Conservation (phyloP, 2,113 vertebrate species). For the Osmerus eperlanus region DNA sequence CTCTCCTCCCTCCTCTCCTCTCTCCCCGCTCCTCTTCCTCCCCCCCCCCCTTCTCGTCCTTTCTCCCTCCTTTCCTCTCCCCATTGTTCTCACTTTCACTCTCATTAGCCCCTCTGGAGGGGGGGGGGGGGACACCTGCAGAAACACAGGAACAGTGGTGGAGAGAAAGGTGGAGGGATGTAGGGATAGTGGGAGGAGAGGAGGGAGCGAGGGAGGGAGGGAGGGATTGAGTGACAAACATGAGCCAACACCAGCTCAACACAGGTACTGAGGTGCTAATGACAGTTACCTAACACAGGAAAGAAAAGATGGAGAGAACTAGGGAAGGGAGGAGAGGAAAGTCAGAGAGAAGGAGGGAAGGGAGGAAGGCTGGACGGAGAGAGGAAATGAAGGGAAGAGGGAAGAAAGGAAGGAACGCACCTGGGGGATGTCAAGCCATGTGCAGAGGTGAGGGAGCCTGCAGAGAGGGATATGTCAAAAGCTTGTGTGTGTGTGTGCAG, state of each 20-base stretch:
- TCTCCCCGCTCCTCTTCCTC: too few relatives aligned
- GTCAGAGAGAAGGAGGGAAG: too few relatives aligned
- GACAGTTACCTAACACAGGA: slow-evolving; percentile 60
- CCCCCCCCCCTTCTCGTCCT: neutral
- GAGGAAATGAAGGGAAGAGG: too few relatives aligned
- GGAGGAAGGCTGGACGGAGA: too few relatives aligned
- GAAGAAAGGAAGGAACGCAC: neutral
- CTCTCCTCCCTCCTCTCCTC: slow-evolving; percentile 68
- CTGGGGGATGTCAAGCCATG: slow-evolving; percentile 59
- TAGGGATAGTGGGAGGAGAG: neutral
- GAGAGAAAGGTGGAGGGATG: neutral
- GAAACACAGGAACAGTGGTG: slow-evolving; percentile 38
- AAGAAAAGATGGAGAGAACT: neutral
- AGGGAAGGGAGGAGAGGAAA: too few relatives aligned
- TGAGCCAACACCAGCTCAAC: slow-evolving; percentile 40
- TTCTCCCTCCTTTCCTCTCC: slow-evolving; percentile 27
- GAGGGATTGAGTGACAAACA: neutral
- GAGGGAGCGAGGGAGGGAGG: slow-evolving; percentile 21
- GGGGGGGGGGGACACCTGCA: slow-evolving; percentile 58
- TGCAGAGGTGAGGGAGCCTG: slow-evolving; percentile 37
- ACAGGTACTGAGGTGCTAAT: slow-evolving; percentile 57
- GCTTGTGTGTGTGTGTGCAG: slow-evolving; percentile 34
- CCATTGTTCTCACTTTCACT: slow-evolving; percentile 74
- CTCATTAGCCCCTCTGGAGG: slow-evolving; percentile 59
- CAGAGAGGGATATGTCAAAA: slow-evolving; percentile 22